Base-by-base conservation (phyloP, 2,113 vertebrate species). In the Pelecanus crispus region DNA sequence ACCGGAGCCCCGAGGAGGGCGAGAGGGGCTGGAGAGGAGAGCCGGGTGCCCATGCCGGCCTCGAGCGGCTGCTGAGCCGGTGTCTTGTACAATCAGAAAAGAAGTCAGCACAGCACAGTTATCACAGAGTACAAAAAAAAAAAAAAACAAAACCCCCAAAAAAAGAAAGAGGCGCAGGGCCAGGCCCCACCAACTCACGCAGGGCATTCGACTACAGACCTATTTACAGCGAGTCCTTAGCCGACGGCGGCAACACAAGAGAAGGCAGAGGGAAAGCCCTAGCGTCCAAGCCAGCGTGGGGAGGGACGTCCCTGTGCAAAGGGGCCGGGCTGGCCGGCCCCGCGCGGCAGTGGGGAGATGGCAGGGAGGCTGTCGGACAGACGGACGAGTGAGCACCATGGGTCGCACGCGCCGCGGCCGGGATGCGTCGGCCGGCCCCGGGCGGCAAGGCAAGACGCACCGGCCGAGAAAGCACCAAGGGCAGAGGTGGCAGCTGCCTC, bases 51-150 rank as follows among this genome's bases (percentile, higher is more conserved):
- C 88, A 40, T 36, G 6, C 66, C 3, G 0, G 83, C 94, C 92
- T 95, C 44, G 77, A 95, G 94, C 32, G 0, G 89, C 93, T 97
- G 97, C 96, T 94, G 88, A 88, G 95, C 91, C 36, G 0, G 96
- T 52, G 94, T 82, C 95, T 90, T 7, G 10, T 96, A 97, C 97
- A 97, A 97, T 97, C 97, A 94, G 96, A 96, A 96, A 83, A 96
- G 94, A 96, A 97, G 90, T 96, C 86, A 96, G 94, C 96, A 97
- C 97, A 96, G 96, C 97, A 97, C 97, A 94, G 92, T 97, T 87
- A 95, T 92, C 97, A 97, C 97, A 97, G 82, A 97, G 88, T 95
- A 93, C 93, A 58, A 73, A 95, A 97, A 42, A n/a, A 88, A 68
- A 49, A 61, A 55, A 16, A 15, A 82, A 85, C n/a, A 38, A 74